Evolutionary conservation across 1,140 invertebrate genomes (phyloP).

Genomic region (Eumeta japonica): DNA sequence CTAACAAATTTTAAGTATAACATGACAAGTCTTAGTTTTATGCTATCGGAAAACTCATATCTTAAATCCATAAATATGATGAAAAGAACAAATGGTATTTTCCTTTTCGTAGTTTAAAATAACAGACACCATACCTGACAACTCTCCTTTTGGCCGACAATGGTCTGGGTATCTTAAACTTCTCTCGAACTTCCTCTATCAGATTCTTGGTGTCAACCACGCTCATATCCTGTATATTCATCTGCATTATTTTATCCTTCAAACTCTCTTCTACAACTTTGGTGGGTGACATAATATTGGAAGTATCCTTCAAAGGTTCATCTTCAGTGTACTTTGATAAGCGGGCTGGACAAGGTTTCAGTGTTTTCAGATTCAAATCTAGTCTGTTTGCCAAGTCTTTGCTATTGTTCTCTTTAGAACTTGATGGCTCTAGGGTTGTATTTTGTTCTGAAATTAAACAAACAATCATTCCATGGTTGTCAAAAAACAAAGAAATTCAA

Average conservation of each 20-base stretch:
- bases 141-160: conserved; percentile 26
- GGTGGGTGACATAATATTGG: conserved; percentile 20
- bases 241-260: conserved; percentile 15
- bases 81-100: too few relatives aligned
- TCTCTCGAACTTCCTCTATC: conserved; percentile 16
- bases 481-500: too few relatives aligned
- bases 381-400: conserved; percentile 12
- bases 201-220: conserved; percentile 7
- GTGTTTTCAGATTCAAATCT: conserved; percentile 25
- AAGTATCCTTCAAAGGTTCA: too few relatives aligned
- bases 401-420: conserved; percentile 5
- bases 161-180: conserved; percentile 26
- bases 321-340: conserved; percentile 9
- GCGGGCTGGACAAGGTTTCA: conserved; percentile 6
- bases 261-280: conserved; percentile 22
- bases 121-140: conserved; percentile 33
- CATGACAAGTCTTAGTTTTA: too few relatives aligned
- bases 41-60: too few relatives aligned
- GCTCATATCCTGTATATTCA: conserved; percentile 3
- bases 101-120: too few relatives aligned
- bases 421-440: too few relatives aligned
- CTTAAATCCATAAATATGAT: too few relatives aligned
- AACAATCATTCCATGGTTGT: too few relatives aligned
- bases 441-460: too few relatives aligned
- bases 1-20: too few relatives aligned